Conservation (phyloP, 2,113 vertebrate species). For the Paedocypris sp. region DNA sequence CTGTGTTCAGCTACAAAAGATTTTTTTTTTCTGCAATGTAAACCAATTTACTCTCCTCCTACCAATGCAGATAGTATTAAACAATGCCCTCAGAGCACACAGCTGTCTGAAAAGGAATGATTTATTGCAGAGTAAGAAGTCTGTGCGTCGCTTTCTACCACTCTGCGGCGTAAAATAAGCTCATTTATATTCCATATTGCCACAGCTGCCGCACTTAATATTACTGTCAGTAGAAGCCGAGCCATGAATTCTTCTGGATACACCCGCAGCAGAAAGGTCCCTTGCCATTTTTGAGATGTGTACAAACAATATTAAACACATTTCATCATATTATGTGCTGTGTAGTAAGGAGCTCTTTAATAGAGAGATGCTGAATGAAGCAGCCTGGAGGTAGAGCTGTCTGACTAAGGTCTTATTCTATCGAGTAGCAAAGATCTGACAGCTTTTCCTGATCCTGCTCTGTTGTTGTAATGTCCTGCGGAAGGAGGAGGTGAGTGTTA, state of each 20-base stretch:
- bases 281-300: constrained; percentile 53
- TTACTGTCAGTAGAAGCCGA: constrained; percentile 64
- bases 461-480: not conserved
- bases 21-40: constrained; percentile 53
- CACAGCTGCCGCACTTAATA: constrained; percentile 66
- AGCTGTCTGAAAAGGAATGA: constrained; percentile 70
- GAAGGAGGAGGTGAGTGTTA: not conserved
- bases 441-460: not conserved
- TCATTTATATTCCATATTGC: constrained; percentile 79
- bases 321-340: constrained; percentile 55
- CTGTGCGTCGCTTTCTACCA: constrained; percentile 63
- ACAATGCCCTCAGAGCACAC: constrained; percentile 69
- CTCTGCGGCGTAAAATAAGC: constrained; percentile 71
- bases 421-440: not conserved
- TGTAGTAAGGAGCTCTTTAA: constrained; percentile 36
- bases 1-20: constrained; percentile 45
- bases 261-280: constrained; percentile 50
- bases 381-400: constrained; percentile 20
- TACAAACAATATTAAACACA: constrained; percentile 65
- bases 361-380: constrained; percentile 43
- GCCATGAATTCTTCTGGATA: constrained; percentile 60
- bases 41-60: constrained; percentile 64
- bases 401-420: constrained; percentile 12
- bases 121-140: constrained; percentile 73
- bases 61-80: constrained; percentile 70